Conservation (phyloP, 2,797 vertebrate species). For the Gymnothorax reevesii region DNA sequence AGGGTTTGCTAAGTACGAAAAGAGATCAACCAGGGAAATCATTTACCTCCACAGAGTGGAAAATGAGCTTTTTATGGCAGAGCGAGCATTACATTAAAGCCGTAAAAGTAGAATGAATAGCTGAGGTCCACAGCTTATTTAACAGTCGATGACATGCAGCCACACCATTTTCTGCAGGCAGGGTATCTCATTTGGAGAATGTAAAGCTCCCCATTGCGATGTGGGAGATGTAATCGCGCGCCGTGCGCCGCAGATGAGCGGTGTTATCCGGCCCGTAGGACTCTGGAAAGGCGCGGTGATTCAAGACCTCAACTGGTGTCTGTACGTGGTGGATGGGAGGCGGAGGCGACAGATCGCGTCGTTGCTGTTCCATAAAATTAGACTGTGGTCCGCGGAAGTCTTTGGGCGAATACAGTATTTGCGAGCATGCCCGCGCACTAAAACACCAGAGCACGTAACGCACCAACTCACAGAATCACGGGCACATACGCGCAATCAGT, state of each 20-base stretch:
- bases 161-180: constrained; percentile 67
- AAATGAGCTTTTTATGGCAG: constrained; percentile 71
- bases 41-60: constrained; percentile 66
- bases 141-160: constrained; percentile 73
- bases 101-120: constrained; percentile 72
- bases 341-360: background rate
- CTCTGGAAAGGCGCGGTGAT: background rate
- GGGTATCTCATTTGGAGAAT: constrained; percentile 76
- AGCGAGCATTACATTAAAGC: constrained; percentile 59
- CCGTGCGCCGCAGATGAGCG: constrained; percentile 58
- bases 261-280: constrained; percentile 42
- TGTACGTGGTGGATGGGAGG: background rate
- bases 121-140: constrained; percentile 71
- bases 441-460: background rate
- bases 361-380: background rate
- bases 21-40: constrained; percentile 60
- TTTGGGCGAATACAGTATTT: background rate
- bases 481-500: too few species aligned
- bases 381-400: background rate
- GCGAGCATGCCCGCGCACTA: background rate
- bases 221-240: constrained; percentile 62
- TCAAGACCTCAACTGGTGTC: background rate
- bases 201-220: constrained; percentile 66
- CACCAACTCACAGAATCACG: background rate
- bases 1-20: constrained; percentile 66